Evolutionary conservation across 2,113 vertebrate genomes (phyloP).

Genomic region (Chitala chitala): DNA sequence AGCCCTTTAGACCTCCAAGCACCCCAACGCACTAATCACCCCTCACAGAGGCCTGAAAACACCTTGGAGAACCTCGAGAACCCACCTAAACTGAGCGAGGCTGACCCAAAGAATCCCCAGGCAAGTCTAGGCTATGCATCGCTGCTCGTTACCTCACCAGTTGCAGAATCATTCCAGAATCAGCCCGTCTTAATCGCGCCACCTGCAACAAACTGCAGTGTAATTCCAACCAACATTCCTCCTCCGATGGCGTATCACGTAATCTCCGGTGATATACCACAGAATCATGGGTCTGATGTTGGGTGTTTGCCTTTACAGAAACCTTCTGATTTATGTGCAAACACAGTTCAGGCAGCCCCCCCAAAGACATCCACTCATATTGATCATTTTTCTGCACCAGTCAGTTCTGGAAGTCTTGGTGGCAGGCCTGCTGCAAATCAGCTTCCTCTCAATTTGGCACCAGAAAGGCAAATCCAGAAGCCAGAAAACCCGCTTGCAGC

Average conservation of each 20-base stretch:
- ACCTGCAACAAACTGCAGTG: conserved; percentile 74
- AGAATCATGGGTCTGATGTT: conserved; percentile 47
- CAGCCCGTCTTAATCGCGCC: conserved; percentile 81
- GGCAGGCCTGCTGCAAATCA: conserved; percentile 47
- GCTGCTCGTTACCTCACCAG: conserved; percentile 72
- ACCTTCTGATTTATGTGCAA: conserved; percentile 45
- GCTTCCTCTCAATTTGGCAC: conserved; percentile 62
- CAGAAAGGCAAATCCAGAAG: conserved; percentile 50
- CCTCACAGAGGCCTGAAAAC: conserved; percentile 41
- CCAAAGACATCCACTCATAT: conserved; percentile 50
- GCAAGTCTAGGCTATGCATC: conserved; percentile 80
- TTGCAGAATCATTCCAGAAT: conserved; percentile 71
- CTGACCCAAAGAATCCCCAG: conserved; percentile 66
- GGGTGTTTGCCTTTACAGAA: conserved; percentile 39
- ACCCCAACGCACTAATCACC: conserved; percentile 26
- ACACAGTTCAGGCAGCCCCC: conserved; percentile 37
- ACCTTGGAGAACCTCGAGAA: conserved; percentile 90
- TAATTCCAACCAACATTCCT: conserved; percentile 64
- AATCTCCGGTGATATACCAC: conserved; percentile 58
- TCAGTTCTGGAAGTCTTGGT: conserved; percentile 46
- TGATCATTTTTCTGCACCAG: conserved; percentile 48
- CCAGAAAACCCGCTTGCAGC: conserved; percentile 47
- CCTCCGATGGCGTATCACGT: conserved; percentile 55
- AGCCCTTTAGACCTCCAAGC: conserved; percentile 53
- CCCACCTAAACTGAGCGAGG: conserved; percentile 81